Conservation (phyloP, 1,140 invertebrate genomes). For the Leptinotarsa undecemlineata region DNA sequence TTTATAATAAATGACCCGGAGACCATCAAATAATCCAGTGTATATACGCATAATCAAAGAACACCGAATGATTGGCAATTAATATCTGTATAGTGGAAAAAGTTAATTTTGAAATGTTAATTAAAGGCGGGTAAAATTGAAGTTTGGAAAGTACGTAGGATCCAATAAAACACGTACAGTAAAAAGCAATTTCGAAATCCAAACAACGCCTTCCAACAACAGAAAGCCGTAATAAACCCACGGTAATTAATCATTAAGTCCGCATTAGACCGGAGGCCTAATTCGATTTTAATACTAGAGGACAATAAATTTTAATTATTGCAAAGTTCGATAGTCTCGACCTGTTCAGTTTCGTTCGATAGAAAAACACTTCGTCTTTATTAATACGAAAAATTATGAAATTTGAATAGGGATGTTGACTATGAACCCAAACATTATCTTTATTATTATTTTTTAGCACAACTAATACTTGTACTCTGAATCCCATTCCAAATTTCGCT, state of each 20-base stretch:
- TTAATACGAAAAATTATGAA: too few species aligned
- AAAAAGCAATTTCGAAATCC: conserved; percentile 8
- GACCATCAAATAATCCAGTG: neutral
- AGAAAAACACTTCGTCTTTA: too few species aligned
- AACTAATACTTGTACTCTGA: too few species aligned
- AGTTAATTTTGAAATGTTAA: conserved; percentile 8
- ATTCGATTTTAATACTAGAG: conserved; percentile 1
- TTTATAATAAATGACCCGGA: neutral
- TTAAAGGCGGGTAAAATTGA: neutral
- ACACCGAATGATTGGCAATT: conserved; percentile 6
- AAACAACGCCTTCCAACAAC: neutral
- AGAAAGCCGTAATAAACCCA: neutral
- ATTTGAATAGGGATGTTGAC: too few species aligned
- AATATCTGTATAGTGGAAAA: neutral
- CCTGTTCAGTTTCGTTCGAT: neutral
- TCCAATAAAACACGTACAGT: neutral
- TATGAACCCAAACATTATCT: too few species aligned
- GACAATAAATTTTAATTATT: conserved; percentile 9
- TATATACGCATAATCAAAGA: neutral
- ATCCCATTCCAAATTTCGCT: too few species aligned
- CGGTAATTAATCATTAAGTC: conserved; percentile 3
- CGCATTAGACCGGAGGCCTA: neutral
- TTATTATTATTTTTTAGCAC: too few species aligned
- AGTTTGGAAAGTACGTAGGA: neutral
- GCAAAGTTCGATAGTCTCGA: neutral